phyloP scores from a whole-genome alignment of 2,888 invertebrate genomes.

The Platynereis dumerilii region DNA sequence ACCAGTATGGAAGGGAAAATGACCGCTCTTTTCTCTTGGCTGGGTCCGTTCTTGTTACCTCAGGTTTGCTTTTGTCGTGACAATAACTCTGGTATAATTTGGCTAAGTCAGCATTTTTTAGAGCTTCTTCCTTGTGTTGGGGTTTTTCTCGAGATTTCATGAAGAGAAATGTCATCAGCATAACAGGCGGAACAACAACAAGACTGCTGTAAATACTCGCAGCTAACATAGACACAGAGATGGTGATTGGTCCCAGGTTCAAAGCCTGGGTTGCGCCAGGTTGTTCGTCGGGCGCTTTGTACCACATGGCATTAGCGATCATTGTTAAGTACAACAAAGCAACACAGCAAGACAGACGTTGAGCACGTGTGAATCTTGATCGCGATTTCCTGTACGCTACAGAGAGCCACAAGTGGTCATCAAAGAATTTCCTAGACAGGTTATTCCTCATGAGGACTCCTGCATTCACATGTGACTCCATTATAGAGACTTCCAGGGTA shows the following conservation, averaged over 20 bases:
- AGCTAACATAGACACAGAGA: neutral
- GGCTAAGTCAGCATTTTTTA: too few species aligned
- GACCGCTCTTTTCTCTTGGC: neutral
- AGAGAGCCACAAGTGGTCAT: constrained; percentile 4
- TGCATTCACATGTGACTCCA: neutral
- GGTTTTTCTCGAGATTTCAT: neutral
- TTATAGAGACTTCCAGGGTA: neutral
- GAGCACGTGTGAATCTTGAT: constrained; percentile 62
- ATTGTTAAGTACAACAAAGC: constrained; percentile 46
- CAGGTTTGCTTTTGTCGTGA: too few species aligned
- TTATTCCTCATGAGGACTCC: constrained; percentile 1
- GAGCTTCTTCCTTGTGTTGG: too few species aligned
- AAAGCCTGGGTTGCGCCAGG: neutral
- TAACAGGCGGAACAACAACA: neutral
- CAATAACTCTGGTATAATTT: too few species aligned
- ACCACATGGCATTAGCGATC: constrained; percentile 35
- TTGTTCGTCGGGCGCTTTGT: neutral
- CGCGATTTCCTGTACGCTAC: constrained; percentile 2
- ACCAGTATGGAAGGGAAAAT: neutral
- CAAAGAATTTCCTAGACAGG: neutral
- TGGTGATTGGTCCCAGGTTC: neutral
- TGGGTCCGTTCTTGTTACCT: too few species aligned
- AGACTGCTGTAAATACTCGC: neutral
- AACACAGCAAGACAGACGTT: constrained; percentile 45
- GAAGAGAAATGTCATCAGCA: neutral